Evolutionary conservation across 2,113 vertebrate species (phyloP).

Genomic region (Perognathus longimembris): DNA sequence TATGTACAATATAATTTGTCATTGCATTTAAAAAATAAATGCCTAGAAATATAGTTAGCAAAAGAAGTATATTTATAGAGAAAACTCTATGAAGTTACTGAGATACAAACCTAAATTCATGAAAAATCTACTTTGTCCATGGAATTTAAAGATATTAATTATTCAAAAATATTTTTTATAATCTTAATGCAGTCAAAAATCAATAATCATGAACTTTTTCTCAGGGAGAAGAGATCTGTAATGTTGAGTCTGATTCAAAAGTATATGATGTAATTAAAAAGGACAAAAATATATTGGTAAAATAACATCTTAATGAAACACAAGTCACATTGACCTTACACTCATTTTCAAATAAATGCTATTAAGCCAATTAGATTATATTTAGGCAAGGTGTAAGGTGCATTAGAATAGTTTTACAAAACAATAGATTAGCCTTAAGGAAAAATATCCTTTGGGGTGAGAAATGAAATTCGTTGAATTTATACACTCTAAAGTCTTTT

Average conservation of each 20-base stretch:
- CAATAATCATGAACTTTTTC: background rate
- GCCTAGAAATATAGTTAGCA: background rate
- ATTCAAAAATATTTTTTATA: background rate
- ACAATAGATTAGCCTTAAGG: background rate
- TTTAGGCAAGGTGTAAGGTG: background rate
- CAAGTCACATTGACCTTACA: background rate
- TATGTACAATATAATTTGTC: background rate
- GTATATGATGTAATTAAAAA: conserved; percentile 2
- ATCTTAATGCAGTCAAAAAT: conserved; percentile 18
- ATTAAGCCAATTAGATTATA: background rate
- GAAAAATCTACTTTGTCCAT: background rate
- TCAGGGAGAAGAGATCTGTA: background rate
- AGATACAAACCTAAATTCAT: conserved; percentile 6
- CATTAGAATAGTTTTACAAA: background rate
- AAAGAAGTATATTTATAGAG: background rate
- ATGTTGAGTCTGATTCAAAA: background rate
- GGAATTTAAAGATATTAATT: background rate
- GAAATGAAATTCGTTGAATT: background rate
- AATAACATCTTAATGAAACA: conserved; percentile 12
- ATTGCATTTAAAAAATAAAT: background rate
- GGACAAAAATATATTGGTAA: background rate
- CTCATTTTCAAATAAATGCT: background rate
- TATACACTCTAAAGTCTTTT: background rate
- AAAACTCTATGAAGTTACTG: background rate
- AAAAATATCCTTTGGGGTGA: background rate